Base-by-base conservation (phyloP, 2,888 invertebrate species). In the Hemicrepidius hirtus region DNA sequence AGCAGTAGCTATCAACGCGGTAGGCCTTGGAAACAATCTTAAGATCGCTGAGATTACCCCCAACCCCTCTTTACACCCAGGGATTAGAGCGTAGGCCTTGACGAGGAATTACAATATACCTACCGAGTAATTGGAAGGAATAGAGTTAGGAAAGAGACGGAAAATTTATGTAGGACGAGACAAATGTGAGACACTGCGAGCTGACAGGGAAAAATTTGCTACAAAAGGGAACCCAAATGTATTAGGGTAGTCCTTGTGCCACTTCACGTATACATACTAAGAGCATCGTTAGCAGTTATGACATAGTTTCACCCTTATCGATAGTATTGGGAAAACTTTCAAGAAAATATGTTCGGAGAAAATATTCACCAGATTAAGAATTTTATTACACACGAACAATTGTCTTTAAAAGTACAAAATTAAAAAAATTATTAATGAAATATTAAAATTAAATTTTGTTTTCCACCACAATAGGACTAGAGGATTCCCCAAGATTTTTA, bases 11-110 rank as follows among this genome's bases (percentile, higher is more conserved):
- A 73, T 73, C 76, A 71, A 68, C 76, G 74, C 67, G 67, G 76
- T 71, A 72, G 73, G 74, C 76, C 69, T 71, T 68, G 68, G 73
- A 74, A 76, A 76, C 75, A 72, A 76, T 75, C 74, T 70, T 55
- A 68, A 74, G 76, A 77, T 77, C 70, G 75, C 59, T 44, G 70
- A 74, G 75, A 77, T 77, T 74, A 75, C 73, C 55, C 46, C 64
- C 44, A 55, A 24, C 53, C 73, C 70, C 71, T 73, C 69, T 67
- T 62, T 68, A 65, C 73, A 73, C 66, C 60, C 65, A 59, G 60
- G 65, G 64, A 68, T 73, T 70, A 73, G 60, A 37, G 73, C 63
- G 46, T 49, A 67, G 64, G 63, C 62, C 67, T 57, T 73, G 57
- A 64, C 60, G 44, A 69, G 57, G 64, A 64, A 73, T 73, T 73